Evolutionary conservation across 1,140 invertebrate species (phyloP).

Genomic region (Bacillus rossius): DNA sequence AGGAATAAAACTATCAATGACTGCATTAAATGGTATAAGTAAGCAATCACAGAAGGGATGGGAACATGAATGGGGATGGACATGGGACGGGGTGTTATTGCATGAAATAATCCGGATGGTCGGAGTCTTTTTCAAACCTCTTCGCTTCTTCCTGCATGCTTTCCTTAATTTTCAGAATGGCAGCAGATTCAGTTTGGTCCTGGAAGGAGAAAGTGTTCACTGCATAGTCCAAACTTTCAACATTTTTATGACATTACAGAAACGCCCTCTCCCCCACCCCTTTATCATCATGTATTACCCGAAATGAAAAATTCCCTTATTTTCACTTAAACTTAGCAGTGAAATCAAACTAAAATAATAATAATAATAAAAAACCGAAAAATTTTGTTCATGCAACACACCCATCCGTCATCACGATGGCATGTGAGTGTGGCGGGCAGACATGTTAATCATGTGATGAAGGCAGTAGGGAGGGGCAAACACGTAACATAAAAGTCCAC

Average conservation of each 20-base stretch:
- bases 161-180: conserved; percentile 99
- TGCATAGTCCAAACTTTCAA: conserved; percentile 23
- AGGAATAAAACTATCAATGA: conserved; percentile 1
- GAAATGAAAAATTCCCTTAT: conserved; percentile 1
- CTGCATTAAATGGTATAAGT: background rate
- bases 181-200: conserved; percentile 97
- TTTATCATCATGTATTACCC: background rate
- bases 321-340: background rate
- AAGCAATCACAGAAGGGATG: background rate
- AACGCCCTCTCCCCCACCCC: conserved; percentile 5
- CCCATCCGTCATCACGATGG: conserved; percentile 17
- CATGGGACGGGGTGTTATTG: conserved; percentile 54
- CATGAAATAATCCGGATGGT: conserved; percentile 95
- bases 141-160: conserved; percentile 99
- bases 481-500: background rate
- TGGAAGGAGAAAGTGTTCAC: conserved; percentile 51
- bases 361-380: conserved; percentile 5
- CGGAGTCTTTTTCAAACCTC: conserved; percentile 97
- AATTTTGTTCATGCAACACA: conserved; percentile 24
- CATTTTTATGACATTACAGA: conserved; percentile 16
- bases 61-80: conserved; percentile 9
- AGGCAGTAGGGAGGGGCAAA: conserved; percentile 21
- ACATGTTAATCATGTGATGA: conserved; percentile 25
- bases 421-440: conserved; percentile 21
- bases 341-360: background rate